Evolutionary conservation across 2,113 vertebrate genomes (phyloP), one percentile per base, ranked within the genome.

Genomic region (Silurus glanis): DNA sequence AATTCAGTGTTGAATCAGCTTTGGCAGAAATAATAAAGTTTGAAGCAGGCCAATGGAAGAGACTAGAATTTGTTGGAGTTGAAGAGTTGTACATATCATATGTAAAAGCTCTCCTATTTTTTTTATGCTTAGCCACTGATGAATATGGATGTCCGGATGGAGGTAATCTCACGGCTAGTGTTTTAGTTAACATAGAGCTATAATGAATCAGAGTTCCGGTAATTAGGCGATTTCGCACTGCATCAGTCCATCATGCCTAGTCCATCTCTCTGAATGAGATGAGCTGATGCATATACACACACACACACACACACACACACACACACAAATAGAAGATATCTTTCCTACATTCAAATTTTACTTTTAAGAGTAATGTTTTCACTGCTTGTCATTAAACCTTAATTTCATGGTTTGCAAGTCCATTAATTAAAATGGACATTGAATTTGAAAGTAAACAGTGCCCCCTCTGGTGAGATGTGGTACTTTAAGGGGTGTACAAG

Each of bases 11-110:
- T 69, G 82, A 87, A 89, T 88, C 85, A 86, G 83, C 61, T 61
- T 88, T 58, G 90, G 84, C 74, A 89, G 76, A 90, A 90, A 89
- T 89, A 88, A 92, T 86, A 89, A 90, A 84, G 83, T 90, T 83
- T 85, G 88, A 85, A 90, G 87, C 82, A 89, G 83, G 84, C 79
- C 80, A 72, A 87, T 75, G 86, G 88, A 93, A 92, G 91, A 91
- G 90, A 92, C 37, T 19, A 92, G 88, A 86, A 71, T 64, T 78
- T 89, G 86, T 86, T 83, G 21, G 90, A 21, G 25, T 66, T 90
- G 90, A 88, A 84, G 67, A 89, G 91, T 89, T 83, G 75, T 76
- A 89, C 89, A 84, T 84, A 93, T 92, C 91, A 93, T 89, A 66
- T 80, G 78, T 69, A 25, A 84, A 14, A 14, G 83, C 53, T 28